phyloP scores from a whole-genome alignment of 2,113 vertebrate genomes.

The Catagonus wagneri region DNA sequence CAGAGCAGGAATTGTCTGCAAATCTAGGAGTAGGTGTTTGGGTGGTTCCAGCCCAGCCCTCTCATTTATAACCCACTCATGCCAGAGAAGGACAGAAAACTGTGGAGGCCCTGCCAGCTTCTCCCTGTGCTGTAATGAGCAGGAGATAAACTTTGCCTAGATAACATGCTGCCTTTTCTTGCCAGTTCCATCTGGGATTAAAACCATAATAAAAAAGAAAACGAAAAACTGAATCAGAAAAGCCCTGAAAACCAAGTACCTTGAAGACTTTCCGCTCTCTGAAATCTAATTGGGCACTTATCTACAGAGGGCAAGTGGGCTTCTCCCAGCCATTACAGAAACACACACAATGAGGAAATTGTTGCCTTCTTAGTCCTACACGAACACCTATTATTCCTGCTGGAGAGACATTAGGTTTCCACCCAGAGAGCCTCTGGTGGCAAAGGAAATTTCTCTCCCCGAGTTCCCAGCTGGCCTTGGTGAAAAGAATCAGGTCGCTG shows the following conservation, averaged over 20 bases:
- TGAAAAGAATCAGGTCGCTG: slow-evolving; percentile 1
- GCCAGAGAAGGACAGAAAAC: neutral
- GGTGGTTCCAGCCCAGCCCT: neutral
- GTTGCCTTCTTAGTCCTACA: slow-evolving; percentile 61
- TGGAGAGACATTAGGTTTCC: slow-evolving; percentile 41
- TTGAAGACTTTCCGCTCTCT: slow-evolving; percentile 67
- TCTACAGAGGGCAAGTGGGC: slow-evolving; percentile 45
- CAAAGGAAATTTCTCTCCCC: slow-evolving; percentile 6
- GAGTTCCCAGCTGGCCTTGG: neutral
- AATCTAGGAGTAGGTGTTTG: neutral
- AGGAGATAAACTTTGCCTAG: slow-evolving; percentile 48
- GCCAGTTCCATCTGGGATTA: slow-evolving; percentile 55
- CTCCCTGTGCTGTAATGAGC: neutral
- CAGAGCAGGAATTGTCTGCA: neutral
- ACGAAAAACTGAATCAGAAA: neutral
- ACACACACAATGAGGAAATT: slow-evolving; percentile 67
- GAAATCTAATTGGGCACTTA: slow-evolving; percentile 81
- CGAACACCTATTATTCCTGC: slow-evolving; percentile 65
- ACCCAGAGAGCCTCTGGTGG: neutral
- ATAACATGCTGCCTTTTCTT: slow-evolving; percentile 17
- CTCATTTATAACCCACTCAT: neutral
- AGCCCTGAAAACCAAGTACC: slow-evolving; percentile 2
- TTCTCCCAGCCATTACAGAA: slow-evolving; percentile 46
- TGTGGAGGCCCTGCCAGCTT: neutral
- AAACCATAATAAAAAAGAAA: neutral